Evolutionary conservation across 2,113 vertebrate species (phyloP).

Genomic region (Chionomys nivalis): DNA sequence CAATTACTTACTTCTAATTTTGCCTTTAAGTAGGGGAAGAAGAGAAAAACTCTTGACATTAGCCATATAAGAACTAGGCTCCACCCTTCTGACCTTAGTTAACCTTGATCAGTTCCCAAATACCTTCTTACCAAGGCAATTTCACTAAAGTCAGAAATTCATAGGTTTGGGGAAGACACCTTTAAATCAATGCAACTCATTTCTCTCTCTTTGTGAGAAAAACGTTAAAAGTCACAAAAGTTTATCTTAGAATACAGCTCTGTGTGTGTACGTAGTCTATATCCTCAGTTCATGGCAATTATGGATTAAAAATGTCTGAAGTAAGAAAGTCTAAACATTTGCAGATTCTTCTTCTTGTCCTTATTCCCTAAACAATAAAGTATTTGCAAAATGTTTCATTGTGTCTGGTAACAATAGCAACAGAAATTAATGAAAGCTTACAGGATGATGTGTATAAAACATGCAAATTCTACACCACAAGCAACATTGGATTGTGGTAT

Average conservation of each 20-base stretch:
- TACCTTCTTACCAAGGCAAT: background rate
- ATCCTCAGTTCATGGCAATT: background rate
- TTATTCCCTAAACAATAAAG: background rate
- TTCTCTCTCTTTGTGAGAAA: background rate
- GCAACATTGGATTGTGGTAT: background rate
- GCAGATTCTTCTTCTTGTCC: background rate
- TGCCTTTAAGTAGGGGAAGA: background rate
- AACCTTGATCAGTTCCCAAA: background rate
- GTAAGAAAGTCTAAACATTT: background rate
- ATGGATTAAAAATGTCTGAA: background rate
- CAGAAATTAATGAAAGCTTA: background rate
- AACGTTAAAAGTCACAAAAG: slow-evolving; percentile 40
- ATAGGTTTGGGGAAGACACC: too few relatives aligned
- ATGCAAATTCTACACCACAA: background rate
- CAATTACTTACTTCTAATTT: background rate
- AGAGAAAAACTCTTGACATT: background rate
- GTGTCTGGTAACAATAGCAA: background rate
- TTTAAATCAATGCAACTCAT: background rate
- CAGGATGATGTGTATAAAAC: background rate
- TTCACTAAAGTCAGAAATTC: too few relatives aligned
- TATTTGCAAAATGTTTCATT: background rate
- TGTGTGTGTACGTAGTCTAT: background rate
- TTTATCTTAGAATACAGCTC: slow-evolving; percentile 51
- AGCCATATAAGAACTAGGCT: background rate
- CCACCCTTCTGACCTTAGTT: background rate